phyloP scores from a whole-genome alignment of 2,797 vertebrate genomes.

The Leptoclinus maculatus region DNA sequence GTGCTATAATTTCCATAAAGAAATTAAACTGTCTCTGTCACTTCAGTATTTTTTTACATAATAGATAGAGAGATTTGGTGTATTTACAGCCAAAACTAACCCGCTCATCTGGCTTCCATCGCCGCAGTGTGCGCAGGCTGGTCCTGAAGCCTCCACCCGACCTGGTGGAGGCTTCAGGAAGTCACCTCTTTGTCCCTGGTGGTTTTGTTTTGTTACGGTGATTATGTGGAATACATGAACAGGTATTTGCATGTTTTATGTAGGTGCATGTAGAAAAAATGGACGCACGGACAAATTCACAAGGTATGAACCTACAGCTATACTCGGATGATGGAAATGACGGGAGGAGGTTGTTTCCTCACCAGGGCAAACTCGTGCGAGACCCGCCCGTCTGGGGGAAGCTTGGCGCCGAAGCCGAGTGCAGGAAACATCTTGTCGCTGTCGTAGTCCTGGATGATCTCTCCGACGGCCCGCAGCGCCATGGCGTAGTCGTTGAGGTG shows the following conservation, averaged over 20 bases:
- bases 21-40: not conserved
- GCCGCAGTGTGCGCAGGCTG: not conserved
- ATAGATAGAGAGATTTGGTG: not conserved
- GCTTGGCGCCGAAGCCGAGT: slow-evolving; percentile 95
- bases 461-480: slow-evolving; percentile 95
- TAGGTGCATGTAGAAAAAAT: not conserved
- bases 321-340: not conserved
- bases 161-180: not conserved
- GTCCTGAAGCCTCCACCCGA: too few relatives aligned
- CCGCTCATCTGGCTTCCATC: slow-evolving; percentile 30
- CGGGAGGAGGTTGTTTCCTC: slow-evolving; percentile 61
- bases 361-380: slow-evolving; percentile 99
- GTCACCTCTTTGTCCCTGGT: too few relatives aligned
- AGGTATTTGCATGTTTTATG: not conserved
- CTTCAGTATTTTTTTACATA: not conserved
- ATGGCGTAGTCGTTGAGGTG: slow-evolving; percentile 97
- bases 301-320: too few relatives aligned
- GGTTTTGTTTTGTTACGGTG: not conserved
- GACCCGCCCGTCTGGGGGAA: slow-evolving; percentile 95
- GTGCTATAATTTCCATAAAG: not conserved
- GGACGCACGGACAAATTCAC: not conserved
- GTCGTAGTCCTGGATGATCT: slow-evolving; percentile 99
- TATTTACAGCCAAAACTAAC: slow-evolving; percentile 10
- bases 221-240: not conserved
- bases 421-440: slow-evolving; percentile 99